phyloP scores from a whole-genome alignment of 2,113 vertebrate species.

The Pandion haliaetus region DNA sequence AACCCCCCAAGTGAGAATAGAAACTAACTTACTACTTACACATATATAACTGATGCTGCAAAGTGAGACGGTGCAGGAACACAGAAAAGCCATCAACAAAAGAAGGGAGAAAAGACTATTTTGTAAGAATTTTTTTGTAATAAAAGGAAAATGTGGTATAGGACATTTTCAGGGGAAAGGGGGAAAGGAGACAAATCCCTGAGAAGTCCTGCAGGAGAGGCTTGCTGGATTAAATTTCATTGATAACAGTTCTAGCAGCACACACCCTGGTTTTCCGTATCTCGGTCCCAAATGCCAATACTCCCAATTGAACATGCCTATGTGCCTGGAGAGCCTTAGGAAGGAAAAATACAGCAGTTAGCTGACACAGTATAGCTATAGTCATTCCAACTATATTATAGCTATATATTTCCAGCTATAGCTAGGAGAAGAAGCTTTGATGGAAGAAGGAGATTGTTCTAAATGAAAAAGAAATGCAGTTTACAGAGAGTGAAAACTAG shows the following conservation, averaged over 20 bases:
- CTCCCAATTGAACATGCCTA: background rate
- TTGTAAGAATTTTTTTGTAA: background rate
- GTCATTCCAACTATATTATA: background rate
- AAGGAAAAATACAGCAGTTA: background rate
- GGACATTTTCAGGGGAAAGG: background rate
- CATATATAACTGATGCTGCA: background rate
- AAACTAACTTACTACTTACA: slow-evolving; percentile 43
- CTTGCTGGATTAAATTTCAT: background rate
- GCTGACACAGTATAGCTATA: background rate
- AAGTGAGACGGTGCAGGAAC: background rate
- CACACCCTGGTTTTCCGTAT: background rate
- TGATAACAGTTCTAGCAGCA: background rate
- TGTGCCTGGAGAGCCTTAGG: background rate
- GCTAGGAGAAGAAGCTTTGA: background rate
- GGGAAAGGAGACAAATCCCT: background rate
- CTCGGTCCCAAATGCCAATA: background rate
- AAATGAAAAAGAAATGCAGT: slow-evolving; percentile 32
- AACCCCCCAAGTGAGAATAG: slow-evolving; percentile 55
- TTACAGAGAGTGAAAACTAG: background rate
- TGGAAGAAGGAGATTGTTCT: slow-evolving; percentile 11
- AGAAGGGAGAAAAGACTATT: background rate
- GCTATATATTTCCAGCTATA: background rate
- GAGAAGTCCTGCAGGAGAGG: background rate
- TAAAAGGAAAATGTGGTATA: background rate
- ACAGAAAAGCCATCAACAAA: background rate